Evolutionary conservation across 2,888 invertebrate genomes (phyloP).

Genomic region (Creontiades dilutus): DNA sequence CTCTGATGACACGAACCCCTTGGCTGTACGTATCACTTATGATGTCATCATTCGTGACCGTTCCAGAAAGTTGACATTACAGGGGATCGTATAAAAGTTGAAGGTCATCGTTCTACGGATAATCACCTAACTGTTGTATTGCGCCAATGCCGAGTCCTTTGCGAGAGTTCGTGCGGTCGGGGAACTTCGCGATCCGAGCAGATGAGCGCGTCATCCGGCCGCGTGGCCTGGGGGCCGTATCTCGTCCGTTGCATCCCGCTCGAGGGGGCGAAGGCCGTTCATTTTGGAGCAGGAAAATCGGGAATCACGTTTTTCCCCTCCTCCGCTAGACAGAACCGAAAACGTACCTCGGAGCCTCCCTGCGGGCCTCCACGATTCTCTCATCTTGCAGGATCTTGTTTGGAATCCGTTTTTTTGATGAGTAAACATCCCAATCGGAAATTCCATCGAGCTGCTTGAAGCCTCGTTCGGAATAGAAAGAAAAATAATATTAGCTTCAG

Average conservation of each 20-base stretch:
- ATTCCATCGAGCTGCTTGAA: background rate
- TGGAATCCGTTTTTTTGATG: background rate
- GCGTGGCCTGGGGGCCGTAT: background rate
- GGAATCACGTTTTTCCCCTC: conserved; percentile 18
- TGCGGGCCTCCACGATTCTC: background rate
- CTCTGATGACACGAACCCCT: too few species aligned
- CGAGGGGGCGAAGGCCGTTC: conserved; percentile 24
- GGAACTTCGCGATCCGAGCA: background rate
- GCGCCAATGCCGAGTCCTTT: background rate
- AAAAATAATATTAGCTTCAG: background rate
- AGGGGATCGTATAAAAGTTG: conserved; percentile 11
- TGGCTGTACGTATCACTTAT: background rate
- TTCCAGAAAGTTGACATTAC: background rate
- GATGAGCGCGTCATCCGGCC: conserved; percentile 8
- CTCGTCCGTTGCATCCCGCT: background rate
- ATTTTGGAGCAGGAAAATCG: conserved; percentile 36
- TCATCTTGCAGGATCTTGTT: background rate
- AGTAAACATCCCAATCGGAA: conserved; percentile 1
- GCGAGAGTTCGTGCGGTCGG: background rate
- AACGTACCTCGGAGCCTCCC: background rate
- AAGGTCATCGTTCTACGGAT: background rate
- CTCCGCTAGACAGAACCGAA: background rate
- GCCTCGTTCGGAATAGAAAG: background rate
- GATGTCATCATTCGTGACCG: background rate
- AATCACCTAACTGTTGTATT: conserved; percentile 20